phyloP scores from a whole-genome alignment of 2,888 invertebrate species.

The Bombylius discolor region DNA sequence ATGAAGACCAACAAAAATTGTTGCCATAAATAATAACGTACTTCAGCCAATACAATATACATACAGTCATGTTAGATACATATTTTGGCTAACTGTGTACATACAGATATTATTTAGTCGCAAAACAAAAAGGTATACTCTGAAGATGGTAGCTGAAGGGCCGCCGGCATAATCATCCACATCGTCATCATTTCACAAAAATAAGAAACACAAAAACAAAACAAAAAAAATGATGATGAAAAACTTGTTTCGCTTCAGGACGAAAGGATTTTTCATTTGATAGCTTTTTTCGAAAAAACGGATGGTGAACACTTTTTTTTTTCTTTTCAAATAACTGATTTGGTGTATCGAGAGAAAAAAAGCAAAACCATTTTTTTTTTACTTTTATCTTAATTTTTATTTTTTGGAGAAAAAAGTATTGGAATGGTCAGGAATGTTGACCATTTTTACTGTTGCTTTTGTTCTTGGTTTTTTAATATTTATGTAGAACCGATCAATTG shows the following conservation, averaged over 20 bases:
- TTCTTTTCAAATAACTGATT: no score
- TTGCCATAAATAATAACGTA: conserved; percentile 14
- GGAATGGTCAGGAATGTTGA: no score
- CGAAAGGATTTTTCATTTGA: conserved; percentile 11
- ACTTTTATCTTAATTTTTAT: no score
- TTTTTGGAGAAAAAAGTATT: no score
- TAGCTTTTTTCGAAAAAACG: background rate
- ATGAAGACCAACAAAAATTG: conserved; percentile 4
- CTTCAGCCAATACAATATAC: conserved; percentile 1
- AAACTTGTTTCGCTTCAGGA: conserved; percentile 12
- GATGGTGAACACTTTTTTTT: no score
- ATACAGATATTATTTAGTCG: no score
- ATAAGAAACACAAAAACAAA: background rate
- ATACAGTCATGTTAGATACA: background rate
- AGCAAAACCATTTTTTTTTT: no score
- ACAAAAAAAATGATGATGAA: background rate
- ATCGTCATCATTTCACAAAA: background rate
- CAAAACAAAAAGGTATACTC: conserved; percentile 1
- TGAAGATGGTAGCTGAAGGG: conserved; percentile 4
- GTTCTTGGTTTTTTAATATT: no score
- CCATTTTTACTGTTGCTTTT: no score
- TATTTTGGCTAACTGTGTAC: no score
- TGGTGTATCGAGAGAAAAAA: no score
- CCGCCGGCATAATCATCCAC: background rate
- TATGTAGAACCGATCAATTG: no score